Conservation (phyloP, 2,888 invertebrate genomes). For the Harpalus rubripes region DNA sequence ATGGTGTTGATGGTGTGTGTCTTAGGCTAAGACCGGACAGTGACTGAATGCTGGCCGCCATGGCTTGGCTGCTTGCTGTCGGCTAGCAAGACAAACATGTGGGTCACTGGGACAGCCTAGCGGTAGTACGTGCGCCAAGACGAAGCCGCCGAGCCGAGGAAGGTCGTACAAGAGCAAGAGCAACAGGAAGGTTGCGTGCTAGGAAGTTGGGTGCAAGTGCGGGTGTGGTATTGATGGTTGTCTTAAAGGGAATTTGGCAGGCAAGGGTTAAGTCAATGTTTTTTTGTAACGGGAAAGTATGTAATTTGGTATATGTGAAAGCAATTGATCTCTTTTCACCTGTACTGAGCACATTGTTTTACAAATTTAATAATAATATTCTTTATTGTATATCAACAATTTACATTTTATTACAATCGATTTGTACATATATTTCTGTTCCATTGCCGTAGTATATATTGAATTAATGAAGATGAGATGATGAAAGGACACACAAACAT, state of each 20-base stretch:
- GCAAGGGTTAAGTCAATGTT: background rate
- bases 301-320: too few relatives aligned
- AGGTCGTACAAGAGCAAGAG: constrained; percentile 17
- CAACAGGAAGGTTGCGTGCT: constrained; percentile 15
- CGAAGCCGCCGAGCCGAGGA: constrained; percentile 45
- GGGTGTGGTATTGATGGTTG: constrained; percentile 11
- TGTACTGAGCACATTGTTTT: too few relatives aligned
- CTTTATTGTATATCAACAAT: too few relatives aligned
- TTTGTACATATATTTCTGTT: too few relatives aligned
- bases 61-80: constrained; percentile 73
- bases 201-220: constrained; percentile 3
- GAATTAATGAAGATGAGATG: too few relatives aligned
- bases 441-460: too few relatives aligned
- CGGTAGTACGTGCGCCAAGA: constrained; percentile 73
- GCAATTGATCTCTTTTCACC: too few relatives aligned
- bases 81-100: constrained; percentile 75
- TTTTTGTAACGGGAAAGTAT: too few relatives aligned
- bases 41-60: constrained; percentile 71
- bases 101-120: constrained; percentile 77
- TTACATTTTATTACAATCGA: too few relatives aligned
- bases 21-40: constrained; percentile 72
- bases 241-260: background rate
- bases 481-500: too few relatives aligned
- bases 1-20: background rate
- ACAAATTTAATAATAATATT: too few relatives aligned